Base-by-base conservation (phyloP, 2,888 invertebrate species). In the Apotomis betuletana region DNA sequence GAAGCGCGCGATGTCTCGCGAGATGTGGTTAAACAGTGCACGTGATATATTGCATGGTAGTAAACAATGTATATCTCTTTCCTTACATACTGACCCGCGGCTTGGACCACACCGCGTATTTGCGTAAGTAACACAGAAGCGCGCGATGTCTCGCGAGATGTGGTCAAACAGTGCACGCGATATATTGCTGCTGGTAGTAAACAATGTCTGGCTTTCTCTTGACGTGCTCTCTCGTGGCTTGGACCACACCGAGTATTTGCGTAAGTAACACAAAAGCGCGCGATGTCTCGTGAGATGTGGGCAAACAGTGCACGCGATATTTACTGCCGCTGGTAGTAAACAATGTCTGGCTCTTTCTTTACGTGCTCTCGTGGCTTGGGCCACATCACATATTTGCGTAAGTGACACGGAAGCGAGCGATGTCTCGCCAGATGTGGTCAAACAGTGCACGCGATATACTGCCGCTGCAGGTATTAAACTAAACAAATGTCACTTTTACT, bases 81-180 rank as follows among this genome's bases (percentile, higher is more conserved):
- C 4, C 5, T 41, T 41, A 4, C 4, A 6, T 41, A 51, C 36
- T 27, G 0, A 15, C 60, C 41, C 10, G 36, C 61, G 54, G 8
- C 49, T 65, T 52, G 38, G n/a, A 15, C 51, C 44, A 15, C 51
- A 2, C 1, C 13, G 12, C n/a, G 3, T 65, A 64, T 70, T 70
- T 70, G 59, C 70, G 59, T 64, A 70, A 64, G 64, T 9, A 54
- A 64, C 46, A 38, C 70, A 59, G 70, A 70, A 70, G 64, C 70
- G 38, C n/a, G 55, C 44, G 51, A n/a, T 15, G 44, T 41, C 41
- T 4, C 61, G 69, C 61, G 64, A 59, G 70, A 70, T 64, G 55
- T 57, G 54, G 51, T 64, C 64, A 64, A 70, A 70, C 44, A 65
- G 54, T 52, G 70, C 70, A 54, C 70, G 57, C 36, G 60, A 51